phyloP scores from a whole-genome alignment of 1,140 invertebrate species.

The Aphaenogaster floridana region DNA sequence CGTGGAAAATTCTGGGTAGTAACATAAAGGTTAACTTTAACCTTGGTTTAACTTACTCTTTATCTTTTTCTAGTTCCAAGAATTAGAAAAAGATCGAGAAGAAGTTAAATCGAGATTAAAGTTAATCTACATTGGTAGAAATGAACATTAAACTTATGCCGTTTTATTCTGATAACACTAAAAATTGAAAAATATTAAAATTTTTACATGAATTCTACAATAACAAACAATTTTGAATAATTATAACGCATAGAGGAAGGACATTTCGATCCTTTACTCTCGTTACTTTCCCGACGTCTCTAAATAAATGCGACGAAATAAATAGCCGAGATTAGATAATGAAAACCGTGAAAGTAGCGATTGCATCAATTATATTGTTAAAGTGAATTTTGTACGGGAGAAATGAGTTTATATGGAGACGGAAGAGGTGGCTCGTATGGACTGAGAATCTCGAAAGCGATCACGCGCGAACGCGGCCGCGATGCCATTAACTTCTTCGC shows the following conservation, averaged over 20 bases:
- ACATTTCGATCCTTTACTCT: background rate
- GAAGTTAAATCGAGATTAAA: too few relatives aligned
- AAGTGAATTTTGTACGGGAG: background rate
- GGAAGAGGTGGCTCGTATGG: background rate
- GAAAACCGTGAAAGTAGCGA: background rate
- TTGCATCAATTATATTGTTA: background rate
- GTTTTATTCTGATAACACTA: background rate
- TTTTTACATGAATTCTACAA: background rate
- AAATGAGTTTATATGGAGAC: conserved; percentile 19
- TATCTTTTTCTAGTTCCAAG: too few relatives aligned
- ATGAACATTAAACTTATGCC: background rate
- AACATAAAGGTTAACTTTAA: too few relatives aligned
- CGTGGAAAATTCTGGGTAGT: too few relatives aligned
- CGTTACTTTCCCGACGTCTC: background rate
- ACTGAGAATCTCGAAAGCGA: conserved; percentile 8
- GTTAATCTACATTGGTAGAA: too few relatives aligned
- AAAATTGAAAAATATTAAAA: background rate
- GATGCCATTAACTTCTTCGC: conserved; percentile 39
- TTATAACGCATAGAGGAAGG: background rate
- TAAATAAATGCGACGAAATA: background rate
- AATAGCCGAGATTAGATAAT: background rate
- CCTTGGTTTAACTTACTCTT: too few relatives aligned
- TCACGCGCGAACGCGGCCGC: conserved; percentile 44
- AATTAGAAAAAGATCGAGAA: too few relatives aligned
- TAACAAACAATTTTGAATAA: background rate